Base-by-base conservation (phyloP, 2,113 vertebrate species). In the Bostrychus sinensis region DNA sequence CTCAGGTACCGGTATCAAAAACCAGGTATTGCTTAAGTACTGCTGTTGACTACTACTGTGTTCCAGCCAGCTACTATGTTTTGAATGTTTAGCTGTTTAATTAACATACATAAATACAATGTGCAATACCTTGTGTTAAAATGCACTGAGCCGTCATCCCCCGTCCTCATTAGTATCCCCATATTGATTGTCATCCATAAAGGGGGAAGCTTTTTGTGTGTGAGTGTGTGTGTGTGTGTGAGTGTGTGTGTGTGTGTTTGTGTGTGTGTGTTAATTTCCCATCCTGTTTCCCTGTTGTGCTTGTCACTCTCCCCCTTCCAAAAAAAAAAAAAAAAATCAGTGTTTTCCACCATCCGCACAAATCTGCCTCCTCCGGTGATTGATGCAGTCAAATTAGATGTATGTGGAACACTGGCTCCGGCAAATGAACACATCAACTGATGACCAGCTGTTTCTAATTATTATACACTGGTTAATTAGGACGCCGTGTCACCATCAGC, bases 381-480 rank as follows among this genome's bases (percentile, higher is more conserved):
- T 80, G 87, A 86, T 84, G 81, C 77, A 86, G 88, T 89, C 84
- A 89, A 84, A 90, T 88, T 69, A 89, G 86, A 89, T 87, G 84
- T 86, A 87, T 88, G 83, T 88, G 79, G 85, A 84, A 83, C 79
- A 70, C 72, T 69, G 81, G 80, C 84, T 86, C 72, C 77, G 73
- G 72, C 83, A 89, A 89, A 90, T 89, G 78, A 89, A 88, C 79
- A 83, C 86, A 80, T 88, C 87, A 85, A 86, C 86, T 87, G 88
- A 85, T 91, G 90, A 88, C 88, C 90, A 90, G 90, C 86, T 90
- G 87, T 89, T 89, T 87, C 82, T 88, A 88, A 90, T 90, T 90
- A 88, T 89, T 89, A 86, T 87, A 87, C 87, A 85, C 82, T 83
- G 83, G 85, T 88, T 90, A 90, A 89, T 90, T 90, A 88, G 83